phyloP scores from a whole-genome alignment of 2,797 vertebrate species.

The Steatocranus sp. region DNA sequence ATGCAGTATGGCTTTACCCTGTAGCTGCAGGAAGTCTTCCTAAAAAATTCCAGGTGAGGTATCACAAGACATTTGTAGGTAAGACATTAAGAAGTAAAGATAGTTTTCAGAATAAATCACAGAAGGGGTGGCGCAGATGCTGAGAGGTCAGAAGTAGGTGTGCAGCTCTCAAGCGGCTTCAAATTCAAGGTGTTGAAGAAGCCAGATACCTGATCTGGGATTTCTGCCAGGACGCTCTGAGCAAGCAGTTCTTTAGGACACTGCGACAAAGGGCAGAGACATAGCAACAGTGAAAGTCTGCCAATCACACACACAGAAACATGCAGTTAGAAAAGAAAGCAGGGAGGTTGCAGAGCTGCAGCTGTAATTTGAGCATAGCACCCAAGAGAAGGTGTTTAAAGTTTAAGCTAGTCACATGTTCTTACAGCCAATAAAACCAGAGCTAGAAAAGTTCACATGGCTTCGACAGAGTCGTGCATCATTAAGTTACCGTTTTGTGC shows the following conservation, averaged over 20 bases:
- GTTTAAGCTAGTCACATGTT: not conserved
- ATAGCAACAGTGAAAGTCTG: not conserved
- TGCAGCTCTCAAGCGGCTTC: slow-evolving; percentile 70
- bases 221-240: slow-evolving; percentile 88
- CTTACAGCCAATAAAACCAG: not conserved
- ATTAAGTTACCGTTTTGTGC: not conserved
- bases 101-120: not conserved
- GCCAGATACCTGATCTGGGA: slow-evolving; percentile 87
- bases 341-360: not conserved
- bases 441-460: not conserved
- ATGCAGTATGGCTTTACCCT: not conserved
- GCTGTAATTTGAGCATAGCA: not conserved
- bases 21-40: not conserved
- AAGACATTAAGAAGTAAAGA: not conserved
- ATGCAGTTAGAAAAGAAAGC: not conserved
- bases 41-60: not conserved
- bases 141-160: slow-evolving; percentile 5
- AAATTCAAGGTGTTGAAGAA: slow-evolving; percentile 86
- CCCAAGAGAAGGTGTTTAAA: not conserved
- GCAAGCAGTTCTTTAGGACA: slow-evolving; percentile 85
- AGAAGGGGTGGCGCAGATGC: not conserved
- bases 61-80: not conserved
- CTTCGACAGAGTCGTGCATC: not conserved
- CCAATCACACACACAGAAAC: not conserved
- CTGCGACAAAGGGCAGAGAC: slow-evolving; percentile 15